Conservation (phyloP, 2,888 invertebrate genomes). For the Dyspetes luteomarginatus region DNA sequence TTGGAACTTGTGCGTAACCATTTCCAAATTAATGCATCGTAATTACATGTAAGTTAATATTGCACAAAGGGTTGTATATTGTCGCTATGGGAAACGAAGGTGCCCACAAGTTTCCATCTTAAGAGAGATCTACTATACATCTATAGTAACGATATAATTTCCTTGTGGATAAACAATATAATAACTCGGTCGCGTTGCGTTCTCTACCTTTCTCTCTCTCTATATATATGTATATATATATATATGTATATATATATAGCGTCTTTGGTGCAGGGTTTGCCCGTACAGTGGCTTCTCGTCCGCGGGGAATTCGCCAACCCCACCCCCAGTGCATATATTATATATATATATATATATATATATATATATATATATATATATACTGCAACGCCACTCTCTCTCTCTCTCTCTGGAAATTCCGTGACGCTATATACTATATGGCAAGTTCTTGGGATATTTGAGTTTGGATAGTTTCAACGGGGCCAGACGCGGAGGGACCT, state of each 20-base stretch:
- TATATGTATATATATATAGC: not conserved
- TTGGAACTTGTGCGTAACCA: not conserved
- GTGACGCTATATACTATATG: constrained; percentile 31
- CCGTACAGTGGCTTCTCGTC: constrained; percentile 48
- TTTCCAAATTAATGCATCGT: constrained; percentile 22
- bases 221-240: not conserved
- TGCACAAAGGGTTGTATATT: constrained; percentile 50
- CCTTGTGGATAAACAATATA: constrained; percentile 64
- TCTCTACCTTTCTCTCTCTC: no score
- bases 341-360: no score
- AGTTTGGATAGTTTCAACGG: constrained; percentile 64
- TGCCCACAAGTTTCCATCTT: constrained; percentile 48
- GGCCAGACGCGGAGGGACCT: constrained; percentile 55
- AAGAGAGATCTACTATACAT: constrained; percentile 26
- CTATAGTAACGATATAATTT: constrained; percentile 53
- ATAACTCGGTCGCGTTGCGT: constrained; percentile 55
- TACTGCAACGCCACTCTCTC: not conserved
- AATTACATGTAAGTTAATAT: constrained; percentile 49
- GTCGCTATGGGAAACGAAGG: constrained; percentile 24
- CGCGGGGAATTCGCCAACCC: constrained; percentile 54
- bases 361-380: not conserved
- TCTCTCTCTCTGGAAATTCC: constrained; percentile 48
- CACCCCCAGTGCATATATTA: no score
- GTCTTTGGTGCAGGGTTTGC: constrained; percentile 31
- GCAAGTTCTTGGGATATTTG: constrained; percentile 67